Percentiles rank a stretch among this genome's conserved stretches.
Evolutionary conservation across 2,888 invertebrate genomes (phyloP).

Genomic region (Tenthredo scrophulariae): DNA sequence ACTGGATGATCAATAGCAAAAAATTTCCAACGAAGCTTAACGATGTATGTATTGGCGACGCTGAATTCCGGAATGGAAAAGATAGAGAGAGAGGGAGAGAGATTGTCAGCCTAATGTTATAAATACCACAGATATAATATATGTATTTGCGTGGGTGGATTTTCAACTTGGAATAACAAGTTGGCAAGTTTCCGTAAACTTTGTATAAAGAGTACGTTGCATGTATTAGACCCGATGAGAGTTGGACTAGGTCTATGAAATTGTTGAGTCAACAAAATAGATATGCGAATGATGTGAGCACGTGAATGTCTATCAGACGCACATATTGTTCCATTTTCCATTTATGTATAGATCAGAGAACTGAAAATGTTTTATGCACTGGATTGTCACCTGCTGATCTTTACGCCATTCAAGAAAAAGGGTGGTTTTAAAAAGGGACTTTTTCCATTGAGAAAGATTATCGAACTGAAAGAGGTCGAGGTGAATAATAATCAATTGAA

Average conservation of each 20-base stretch:
- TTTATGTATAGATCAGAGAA: no score
- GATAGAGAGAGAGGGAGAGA: neutral
- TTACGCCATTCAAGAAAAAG: neutral
- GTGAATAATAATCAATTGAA: neutral
- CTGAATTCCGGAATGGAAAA: neutral
- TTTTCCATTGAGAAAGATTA: neutral
- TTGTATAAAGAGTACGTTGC: neutral
- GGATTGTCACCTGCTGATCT: neutral
- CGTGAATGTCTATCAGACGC: neutral
- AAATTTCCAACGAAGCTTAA: neutral
- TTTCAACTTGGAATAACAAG: neutral
- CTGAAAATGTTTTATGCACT: no score
- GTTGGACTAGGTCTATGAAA: neutral
- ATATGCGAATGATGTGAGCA: neutral
- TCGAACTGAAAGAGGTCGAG: neutral
- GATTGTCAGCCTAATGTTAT: constrained; percentile 11
- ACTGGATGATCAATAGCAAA: constrained; percentile 7
- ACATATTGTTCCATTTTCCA: neutral
- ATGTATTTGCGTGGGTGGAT: constrained; percentile 16
- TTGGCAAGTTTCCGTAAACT: neutral
- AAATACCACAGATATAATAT: constrained; percentile 1
- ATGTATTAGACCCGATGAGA: neutral
- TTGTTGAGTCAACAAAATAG: neutral
- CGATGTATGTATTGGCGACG: neutral
- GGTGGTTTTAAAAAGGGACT: neutral